Conservation (phyloP, 2,888 invertebrate genomes). For the Theretra japonica region DNA sequence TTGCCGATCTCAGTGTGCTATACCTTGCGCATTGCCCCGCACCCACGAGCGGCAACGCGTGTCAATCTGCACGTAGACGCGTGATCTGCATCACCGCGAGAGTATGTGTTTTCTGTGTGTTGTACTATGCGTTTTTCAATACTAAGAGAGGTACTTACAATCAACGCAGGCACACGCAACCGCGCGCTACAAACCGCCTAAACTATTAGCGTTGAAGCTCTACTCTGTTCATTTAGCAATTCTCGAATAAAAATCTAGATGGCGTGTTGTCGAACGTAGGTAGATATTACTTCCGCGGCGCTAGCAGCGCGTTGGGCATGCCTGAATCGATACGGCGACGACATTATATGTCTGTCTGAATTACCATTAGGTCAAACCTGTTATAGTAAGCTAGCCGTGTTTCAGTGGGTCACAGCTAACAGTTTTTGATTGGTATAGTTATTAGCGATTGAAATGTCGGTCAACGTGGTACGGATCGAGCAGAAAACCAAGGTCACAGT, state of each 20-base stretch:
- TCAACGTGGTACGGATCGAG: background rate
- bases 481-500: background rate
- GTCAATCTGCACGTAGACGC: too few species aligned
- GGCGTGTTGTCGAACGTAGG: background rate
- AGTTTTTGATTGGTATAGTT: background rate
- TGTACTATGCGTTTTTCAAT: background rate
- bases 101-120: too few species aligned
- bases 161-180: too few species aligned
- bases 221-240: background rate
- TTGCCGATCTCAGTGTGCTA: too few species aligned
- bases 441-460: background rate
- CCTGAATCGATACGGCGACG: background rate
- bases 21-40: too few species aligned
- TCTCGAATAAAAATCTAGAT: background rate
- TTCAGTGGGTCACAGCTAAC: background rate
- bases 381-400: background rate
- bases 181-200: too few species aligned
- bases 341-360: background rate
- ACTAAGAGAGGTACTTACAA: too few species aligned
- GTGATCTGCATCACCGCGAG: too few species aligned
- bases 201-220: background rate
- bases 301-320: background rate
- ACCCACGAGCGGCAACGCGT: too few species aligned
- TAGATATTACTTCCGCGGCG: background rate
- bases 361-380: background rate